phyloP scores from a whole-genome alignment of 2,113 vertebrate species.

The chimpanzee (Pan troglodytes) region NHGRI_mPanTro3-v2.1_pri NC_072412.2:27069001-27069500 shows the following conservation, averaged over 20 bases:
- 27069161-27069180: not conserved
- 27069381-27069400: not conserved
- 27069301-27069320: not conserved
- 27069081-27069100: not conserved
- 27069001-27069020: not conserved
- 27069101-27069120: not conserved
- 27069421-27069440: no score
- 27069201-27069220: not conserved
- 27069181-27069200: slow-evolving; percentile 58
- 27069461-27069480: no score
- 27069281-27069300: not conserved
- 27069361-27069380: not conserved
- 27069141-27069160: not conserved
- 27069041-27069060: not conserved
- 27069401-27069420: no score
- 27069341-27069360: not conserved
- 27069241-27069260: slow-evolving; percentile 24
- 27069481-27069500: no score
- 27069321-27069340: not conserved
- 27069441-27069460: no score
- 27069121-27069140: not conserved
- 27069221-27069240: not conserved
- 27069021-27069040: not conserved
- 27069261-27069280: not conserved
- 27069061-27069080: not conserved